A percentile compares a stretch with the other conserved stretches of the same genome.
These are phyloP conservation scores for Jacana jacana DNA, from an alignment of 2,113 vertebrate genomes.

Conservation along the genomic window DNA sequence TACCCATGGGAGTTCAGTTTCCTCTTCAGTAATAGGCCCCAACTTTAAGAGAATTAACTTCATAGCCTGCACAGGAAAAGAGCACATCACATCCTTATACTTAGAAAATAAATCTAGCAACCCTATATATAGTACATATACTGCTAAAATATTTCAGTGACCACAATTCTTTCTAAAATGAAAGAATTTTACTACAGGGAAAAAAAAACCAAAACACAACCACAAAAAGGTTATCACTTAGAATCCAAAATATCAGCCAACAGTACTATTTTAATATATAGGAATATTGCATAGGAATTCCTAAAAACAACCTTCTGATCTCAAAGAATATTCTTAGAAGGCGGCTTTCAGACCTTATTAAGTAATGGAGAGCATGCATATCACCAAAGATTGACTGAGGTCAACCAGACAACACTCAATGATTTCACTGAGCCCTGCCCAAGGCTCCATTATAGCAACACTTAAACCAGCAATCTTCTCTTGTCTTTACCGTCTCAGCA, in stretches of 20 bases:
- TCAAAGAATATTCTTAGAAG: neutral
- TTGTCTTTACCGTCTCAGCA: constrained; percentile 77
- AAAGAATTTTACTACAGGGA: neutral
- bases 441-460: neutral
- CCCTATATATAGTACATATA: neutral
- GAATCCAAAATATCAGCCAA: neutral
- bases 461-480: neutral
- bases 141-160: neutral
- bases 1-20: constrained; percentile 80
- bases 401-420: neutral
- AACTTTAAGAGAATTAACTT: constrained; percentile 84
- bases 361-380: neutral
- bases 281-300: neutral
- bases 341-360: neutral
- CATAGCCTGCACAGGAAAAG: constrained; percentile 76
- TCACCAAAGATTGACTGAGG: neutral
- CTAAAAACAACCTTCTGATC: neutral
- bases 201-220: neutral
- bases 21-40: constrained; percentile 79
- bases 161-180: neutral
- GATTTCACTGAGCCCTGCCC: neutral
- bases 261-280: neutral
- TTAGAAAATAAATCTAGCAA: neutral
- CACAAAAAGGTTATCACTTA: neutral
- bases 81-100: neutral